Evolutionary conservation across 2,113 vertebrate species (phyloP), one percentile per base, ranked within the genome.

Genomic region (Eudyptes chrysolophus): DNA sequence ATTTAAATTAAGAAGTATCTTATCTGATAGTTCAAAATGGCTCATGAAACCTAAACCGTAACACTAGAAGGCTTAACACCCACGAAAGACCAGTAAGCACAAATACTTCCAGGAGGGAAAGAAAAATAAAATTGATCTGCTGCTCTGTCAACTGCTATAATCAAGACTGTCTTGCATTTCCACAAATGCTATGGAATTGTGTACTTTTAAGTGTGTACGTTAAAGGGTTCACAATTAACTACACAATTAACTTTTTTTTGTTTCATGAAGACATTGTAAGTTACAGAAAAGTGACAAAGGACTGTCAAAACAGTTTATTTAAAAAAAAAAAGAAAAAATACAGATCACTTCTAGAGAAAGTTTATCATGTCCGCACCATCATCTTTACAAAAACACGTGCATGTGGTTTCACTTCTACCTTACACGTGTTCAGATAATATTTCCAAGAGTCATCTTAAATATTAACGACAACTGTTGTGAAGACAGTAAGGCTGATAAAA

Each of bases 341-440:
- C 3, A 51, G 27, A 51, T 58, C 21, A 85, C 40, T 77, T 72
- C 30, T 13, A 27, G 16, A 82, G 9, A 40, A 96, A 78, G 40
- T 48, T 27, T 21, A 68, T n/a, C 17, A 48, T 2, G 11, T 44
- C n/a, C 6, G 13, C 1, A 2, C 16, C 26, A 65, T 32, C 38
- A 24, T n/a, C 44, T 54, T 48, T 42, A 38, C 16, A 66, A 77
- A 69, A 51, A 32, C 0, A 70, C 0, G 0, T 30, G 21, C 27
- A 34, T 0, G 2, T 40, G 16, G 54, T 66, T 92, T 86, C 15
- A 29, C 26, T 89, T 92, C 38, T 76, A 75, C 16, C 22, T 88
- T 48, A 25, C 5, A 16, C 0, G 0, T 4, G 1, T 57, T 64
- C 48, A 87, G 51, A 34, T 6, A 55, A 0, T 29, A 75, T 30